A percentile compares a stretch with the other conserved stretches of the same genome.
phyloP scores from a whole-genome alignment of 2,888 invertebrate species.

The Punctoribates punctum region DNA sequence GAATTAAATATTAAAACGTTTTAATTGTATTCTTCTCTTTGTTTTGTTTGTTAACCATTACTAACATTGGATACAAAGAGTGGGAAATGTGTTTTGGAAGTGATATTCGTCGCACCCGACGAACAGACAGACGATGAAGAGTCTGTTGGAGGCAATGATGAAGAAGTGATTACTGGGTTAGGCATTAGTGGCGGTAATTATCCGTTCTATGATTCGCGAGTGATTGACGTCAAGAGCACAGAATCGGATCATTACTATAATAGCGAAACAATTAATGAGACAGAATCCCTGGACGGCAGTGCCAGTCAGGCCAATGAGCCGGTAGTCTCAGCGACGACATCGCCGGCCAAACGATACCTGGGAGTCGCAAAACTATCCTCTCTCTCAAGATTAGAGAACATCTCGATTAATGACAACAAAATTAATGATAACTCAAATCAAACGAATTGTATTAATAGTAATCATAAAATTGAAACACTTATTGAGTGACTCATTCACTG shows the following conservation, averaged over 20 bases:
- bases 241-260: constrained; percentile 13
- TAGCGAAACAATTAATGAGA: constrained; percentile 26
- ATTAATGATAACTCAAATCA: neutral
- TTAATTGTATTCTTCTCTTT: neutral
- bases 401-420: constrained; percentile 16
- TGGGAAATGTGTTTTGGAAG: constrained; percentile 46
- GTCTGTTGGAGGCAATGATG: constrained; percentile 24
- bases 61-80: neutral
- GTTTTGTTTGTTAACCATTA: too few relatives aligned
- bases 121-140: constrained; percentile 44
- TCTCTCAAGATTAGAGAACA: neutral
- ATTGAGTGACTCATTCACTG: constrained; percentile 34
- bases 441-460: constrained; percentile 23
- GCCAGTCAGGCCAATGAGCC: constrained; percentile 18
- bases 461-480: constrained; percentile 36
- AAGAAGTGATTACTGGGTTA: constrained; percentile 8
- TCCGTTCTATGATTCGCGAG: constrained; percentile 26
- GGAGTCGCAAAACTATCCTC: constrained; percentile 37
- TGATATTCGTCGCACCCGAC: constrained; percentile 47
- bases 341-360: constrained; percentile 40
- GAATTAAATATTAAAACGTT: too few relatives aligned
- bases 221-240: constrained; percentile 20
- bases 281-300: constrained; percentile 23
- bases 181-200: constrained; percentile 29
- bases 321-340: constrained; percentile 10